Percentiles rank a stretch among this genome's conserved stretches.
Conservation (phyloP, 2,797 vertebrate genomes). For the Anguilla megastoma region DNA sequence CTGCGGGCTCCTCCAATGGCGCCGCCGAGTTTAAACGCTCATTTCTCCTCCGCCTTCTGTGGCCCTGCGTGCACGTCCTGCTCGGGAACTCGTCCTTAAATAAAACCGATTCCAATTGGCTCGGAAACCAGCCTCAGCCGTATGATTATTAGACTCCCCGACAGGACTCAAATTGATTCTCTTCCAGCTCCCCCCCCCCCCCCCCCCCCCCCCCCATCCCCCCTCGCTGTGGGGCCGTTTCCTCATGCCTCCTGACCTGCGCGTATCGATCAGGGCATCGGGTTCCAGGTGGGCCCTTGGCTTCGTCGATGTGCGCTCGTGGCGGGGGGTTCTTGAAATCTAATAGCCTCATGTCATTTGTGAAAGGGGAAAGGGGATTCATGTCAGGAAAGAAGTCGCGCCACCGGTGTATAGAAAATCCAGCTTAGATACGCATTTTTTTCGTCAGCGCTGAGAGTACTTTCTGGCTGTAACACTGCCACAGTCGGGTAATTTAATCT, state of each 20-base stretch:
- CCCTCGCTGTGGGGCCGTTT: not conserved
- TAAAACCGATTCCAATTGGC: not conserved
- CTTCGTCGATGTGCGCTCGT: not conserved
- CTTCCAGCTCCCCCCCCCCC: too few species aligned
- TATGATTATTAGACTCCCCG: conserved; percentile 10
- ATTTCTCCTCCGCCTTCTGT: not conserved
- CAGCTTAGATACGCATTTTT: not conserved
- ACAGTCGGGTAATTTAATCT: not conserved
- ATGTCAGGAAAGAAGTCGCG: conserved; percentile 6
- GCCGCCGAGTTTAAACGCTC: not conserved
- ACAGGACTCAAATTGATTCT: conserved; percentile 4
- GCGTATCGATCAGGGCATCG: conserved; percentile 1
- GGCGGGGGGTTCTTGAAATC: not conserved
- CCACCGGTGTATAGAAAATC: not conserved
- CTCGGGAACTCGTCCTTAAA: not conserved
- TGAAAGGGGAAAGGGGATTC: not conserved
- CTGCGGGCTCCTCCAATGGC: not conserved
- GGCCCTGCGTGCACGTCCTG: not conserved
- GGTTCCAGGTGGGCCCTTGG: not conserved
- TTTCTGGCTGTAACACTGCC: not conserved
- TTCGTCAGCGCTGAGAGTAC: not conserved
- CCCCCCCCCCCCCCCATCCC: too few species aligned
- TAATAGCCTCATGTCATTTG: not conserved
- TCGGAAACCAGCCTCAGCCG: not conserved
- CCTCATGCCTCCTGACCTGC: not conserved